Evolutionary conservation across 2,113 vertebrate species (phyloP).

Genomic region (Hypocryptadius cinnamomeus): DNA sequence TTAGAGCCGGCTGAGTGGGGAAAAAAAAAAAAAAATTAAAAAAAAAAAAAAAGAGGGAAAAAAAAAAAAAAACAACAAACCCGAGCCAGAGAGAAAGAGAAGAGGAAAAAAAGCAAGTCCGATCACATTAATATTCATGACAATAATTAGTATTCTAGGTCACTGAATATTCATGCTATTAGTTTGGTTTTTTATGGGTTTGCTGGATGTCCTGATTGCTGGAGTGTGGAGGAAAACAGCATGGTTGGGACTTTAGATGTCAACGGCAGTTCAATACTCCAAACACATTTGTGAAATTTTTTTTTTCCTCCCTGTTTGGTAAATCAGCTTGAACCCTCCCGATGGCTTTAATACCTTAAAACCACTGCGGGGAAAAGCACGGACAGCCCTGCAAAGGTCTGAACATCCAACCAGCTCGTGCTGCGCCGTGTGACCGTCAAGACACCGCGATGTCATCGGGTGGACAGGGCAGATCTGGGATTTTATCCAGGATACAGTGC

Average conservation of each 20-base stretch:
- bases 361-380: not conserved
- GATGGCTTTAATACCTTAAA: slow-evolving; percentile 59
- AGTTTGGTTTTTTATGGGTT: slow-evolving; percentile 92
- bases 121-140: slow-evolving; percentile 99
- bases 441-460: not conserved
- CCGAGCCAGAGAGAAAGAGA: slow-evolving; percentile 52
- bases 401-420: not conserved
- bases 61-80: not conserved
- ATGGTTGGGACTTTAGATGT: slow-evolving; percentile 77
- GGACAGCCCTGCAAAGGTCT: not conserved
- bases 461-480: not conserved
- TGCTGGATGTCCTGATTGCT: slow-evolving; percentile 83
- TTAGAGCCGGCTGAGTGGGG: slow-evolving; percentile 84
- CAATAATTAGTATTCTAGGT: slow-evolving; percentile 99
- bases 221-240: slow-evolving; percentile 83
- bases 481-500: not conserved
- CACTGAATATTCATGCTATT: slow-evolving; percentile 99
- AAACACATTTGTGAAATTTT: slow-evolving; percentile 63
- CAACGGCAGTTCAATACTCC: slow-evolving; percentile 68
- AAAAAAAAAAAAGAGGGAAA: not conserved
- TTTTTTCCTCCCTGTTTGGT: not conserved
- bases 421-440: not conserved
- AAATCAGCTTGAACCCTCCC: slow-evolving; percentile 58
- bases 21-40: not conserved
- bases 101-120: slow-evolving; percentile 79